Percentiles rank a stretch among this genome's conserved stretches.
These are phyloP conservation scores for Rhadinocentrus ornatus DNA, from an alignment of 2,797 vertebrate genomes.

Conservation along the genomic window DNA sequence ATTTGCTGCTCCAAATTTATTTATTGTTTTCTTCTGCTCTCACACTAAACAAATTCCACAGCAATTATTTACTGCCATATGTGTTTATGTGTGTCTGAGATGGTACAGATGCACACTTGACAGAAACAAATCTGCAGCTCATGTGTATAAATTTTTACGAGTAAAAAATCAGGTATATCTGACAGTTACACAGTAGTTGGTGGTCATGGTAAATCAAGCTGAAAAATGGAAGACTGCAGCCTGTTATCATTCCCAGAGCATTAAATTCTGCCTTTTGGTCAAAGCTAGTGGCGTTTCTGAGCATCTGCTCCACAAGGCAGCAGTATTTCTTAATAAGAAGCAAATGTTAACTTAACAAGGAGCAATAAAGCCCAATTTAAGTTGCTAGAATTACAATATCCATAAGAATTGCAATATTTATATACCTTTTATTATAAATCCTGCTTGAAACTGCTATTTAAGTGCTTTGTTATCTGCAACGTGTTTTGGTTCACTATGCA, in stretches of 20 bases:
- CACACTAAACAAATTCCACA: not conserved
- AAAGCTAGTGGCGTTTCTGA: not conserved
- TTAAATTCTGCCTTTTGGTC: not conserved
- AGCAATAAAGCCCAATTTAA: not conserved
- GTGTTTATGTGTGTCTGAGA: not conserved
- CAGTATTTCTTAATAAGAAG: conserved; percentile 1
- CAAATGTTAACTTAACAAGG: not conserved
- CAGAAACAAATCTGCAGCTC: not conserved
- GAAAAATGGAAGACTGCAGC: not conserved
- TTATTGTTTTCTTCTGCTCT: not conserved
- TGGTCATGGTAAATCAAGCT: conserved; percentile 3
- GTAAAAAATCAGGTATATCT: not conserved
- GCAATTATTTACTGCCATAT: not conserved
- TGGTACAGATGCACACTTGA: not conserved
- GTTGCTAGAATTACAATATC: not conserved
- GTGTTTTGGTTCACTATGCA: not conserved
- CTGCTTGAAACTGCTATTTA: not conserved
- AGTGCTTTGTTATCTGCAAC: not conserved
- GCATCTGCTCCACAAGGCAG: not conserved
- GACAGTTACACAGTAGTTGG: not conserved
- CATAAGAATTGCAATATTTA: not conserved
- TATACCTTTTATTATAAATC: not conserved
- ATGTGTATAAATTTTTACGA: not conserved
- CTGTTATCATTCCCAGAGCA: not conserved
- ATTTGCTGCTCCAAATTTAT: not conserved